phyloP scores from a whole-genome alignment of 2,113 vertebrate species.

The Calypte anna region DNA sequence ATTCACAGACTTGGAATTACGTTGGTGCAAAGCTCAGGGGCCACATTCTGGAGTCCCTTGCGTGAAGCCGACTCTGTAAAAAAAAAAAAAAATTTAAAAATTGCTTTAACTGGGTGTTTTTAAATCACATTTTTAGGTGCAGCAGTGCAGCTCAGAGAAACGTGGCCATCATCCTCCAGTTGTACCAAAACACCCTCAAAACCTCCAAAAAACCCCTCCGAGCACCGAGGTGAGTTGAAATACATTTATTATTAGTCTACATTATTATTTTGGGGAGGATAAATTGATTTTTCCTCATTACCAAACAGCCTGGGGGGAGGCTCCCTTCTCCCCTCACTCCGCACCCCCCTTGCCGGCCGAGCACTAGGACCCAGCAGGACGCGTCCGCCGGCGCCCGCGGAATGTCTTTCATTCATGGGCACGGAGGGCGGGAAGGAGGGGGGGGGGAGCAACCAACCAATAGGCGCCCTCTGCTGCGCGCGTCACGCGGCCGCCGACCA shows the following conservation, averaged over 20 bases:
- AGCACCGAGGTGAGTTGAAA: no score
- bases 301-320: not conserved
- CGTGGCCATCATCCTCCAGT: rapidly evolving
- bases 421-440: conserved; percentile 7
- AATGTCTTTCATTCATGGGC: conserved; percentile 79
- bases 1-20: no score
- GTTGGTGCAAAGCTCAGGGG: not conserved
- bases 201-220: no score
- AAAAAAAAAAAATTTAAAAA: rapidly evolving
- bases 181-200: not conserved
- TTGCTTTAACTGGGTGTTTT: no score
- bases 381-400: conserved; percentile 55
- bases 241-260: no score
- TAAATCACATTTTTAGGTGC: rapidly evolving
- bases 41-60: not conserved
- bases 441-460: conserved; percentile 13
- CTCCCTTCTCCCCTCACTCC: not conserved
- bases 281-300: not conserved
- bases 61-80: not conserved
- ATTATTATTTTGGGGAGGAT: no score
- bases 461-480: not conserved
- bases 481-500: conserved; percentile 69
- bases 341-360: not conserved
- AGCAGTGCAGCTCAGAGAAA: not conserved
- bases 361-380: not conserved